Base-by-base conservation (phyloP, 1,140 invertebrate species). In the Saccostrea cuccullata region DNA sequence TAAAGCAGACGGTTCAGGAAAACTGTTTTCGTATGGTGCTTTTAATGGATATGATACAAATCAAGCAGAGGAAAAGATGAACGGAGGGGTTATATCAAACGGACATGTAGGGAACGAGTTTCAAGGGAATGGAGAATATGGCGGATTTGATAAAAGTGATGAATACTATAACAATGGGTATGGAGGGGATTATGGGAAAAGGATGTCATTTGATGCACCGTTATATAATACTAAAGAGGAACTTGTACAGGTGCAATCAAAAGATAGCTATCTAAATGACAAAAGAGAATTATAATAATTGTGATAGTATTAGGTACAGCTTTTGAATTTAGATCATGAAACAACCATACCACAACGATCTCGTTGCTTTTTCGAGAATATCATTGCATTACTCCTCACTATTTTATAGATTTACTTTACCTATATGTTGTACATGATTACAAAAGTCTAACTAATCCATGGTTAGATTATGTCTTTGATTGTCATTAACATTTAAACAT, bases 161-260 rank as follows among this genome's bases (percentile, higher is more conserved):
- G 86, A 89, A 77, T 73, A 64, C 23, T 77, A 77, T 30, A 77
- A 77, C 26, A 77, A 77, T 13, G 87, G 85, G 9, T 85, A 89
- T 15, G 89, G 89, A 17, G 85, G 88, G 55, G 90, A 91, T 77
- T 58, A 60, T 64, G 55, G 55, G 15, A 85, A 85, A 30, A 58
- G 30, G 15, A 90, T 88, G 36, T 90, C 91, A 17, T 88, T 90
- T 47, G 92, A 92, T 87, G 91, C 90, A 58, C 94, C 94, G 1
- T 90, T 93, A 30, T 94, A 93, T 85, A 90, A 93, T 86, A 94
- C 94, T 1, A 93, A 90, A 85, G 93, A 94, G 86, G 91, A 93
- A 84, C 90, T 93, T 55, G 94, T 94, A 11, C 94, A 94, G 90
- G 92, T 92, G 77, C 88, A 92, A 30, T 90, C 90, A 26, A 89